Base-by-base conservation (phyloP, 2,888 invertebrate genomes). In the Leucozona laternaria region DNA sequence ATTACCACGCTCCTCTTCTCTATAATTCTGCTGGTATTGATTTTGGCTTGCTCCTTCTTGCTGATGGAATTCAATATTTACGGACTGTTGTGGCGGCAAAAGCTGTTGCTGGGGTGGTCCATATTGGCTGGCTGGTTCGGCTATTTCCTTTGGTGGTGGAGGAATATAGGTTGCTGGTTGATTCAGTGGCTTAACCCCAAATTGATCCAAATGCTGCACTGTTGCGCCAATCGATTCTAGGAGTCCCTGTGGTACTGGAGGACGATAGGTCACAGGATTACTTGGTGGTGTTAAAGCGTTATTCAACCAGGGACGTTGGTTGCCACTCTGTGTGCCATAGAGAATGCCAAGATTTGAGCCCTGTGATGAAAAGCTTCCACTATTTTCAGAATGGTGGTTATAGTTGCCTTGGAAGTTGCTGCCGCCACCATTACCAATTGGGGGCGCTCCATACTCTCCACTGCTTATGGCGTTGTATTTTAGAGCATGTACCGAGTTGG, bases 161-260 rank as follows among this genome's bases (percentile, higher is more conserved):
- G 95, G 95, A 43, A 95, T 91, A 89, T 96, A 96, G 0, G 94
- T 91, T 0, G 94, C 93, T 0, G 93, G 93, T 88, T 94, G 93
- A 11, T 93, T 91, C 0, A 92, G 90, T 64, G 94, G 94, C 78
- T 95, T 94, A 3, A 94, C 91, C 0, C 94, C 94, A 81, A 94
- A 94, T 20, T 93, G 91, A 89, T 95, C 95, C 88, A 95, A 94
- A 20, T 95, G 94, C 62, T 94, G 94, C 0, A 95, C 95, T 0
- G 94, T 93, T 68, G 95, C 94, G 0, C 94, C 96, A 85, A 95
- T 95, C 68, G 94, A 95, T 88, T 95, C 94, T 4, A 96, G 92
- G 5, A 97, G 91, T 0, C 96, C 96, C 66, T 94, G 93, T 0
- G 96, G 96, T 0, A 97, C 95, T 0, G 96, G 94, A n/a, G 96